A percentile compares a stretch with the other conserved stretches of the same genome.
phyloP scores from a whole-genome alignment of 2,888 invertebrate species.

The Microctonus brassicae region DNA sequence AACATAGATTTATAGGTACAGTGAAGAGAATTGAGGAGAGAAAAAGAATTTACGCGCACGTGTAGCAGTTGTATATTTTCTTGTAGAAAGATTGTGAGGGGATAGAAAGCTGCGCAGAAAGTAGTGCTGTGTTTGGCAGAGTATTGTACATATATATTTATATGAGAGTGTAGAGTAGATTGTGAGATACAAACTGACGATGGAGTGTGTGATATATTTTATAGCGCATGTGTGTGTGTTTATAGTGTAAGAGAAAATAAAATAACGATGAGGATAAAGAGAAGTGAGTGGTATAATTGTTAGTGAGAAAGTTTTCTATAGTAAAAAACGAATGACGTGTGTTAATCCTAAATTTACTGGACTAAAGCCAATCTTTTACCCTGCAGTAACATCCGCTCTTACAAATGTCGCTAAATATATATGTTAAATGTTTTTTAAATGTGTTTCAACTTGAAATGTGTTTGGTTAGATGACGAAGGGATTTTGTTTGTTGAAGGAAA shows the following conservation, averaged over 20 bases:
- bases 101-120: conserved; percentile 13
- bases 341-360: conserved; percentile 48
- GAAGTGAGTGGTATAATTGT: not conserved
- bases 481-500: not conserved
- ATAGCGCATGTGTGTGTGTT: too few species aligned
- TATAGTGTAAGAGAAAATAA: too few species aligned
- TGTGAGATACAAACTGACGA: too few species aligned
- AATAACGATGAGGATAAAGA: not conserved
- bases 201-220: too few species aligned
- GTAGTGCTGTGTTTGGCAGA: not conserved
- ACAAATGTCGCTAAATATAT: conserved; percentile 66
- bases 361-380: conserved; percentile 56
- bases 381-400: conserved; percentile 59
- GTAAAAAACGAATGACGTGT: not conserved
- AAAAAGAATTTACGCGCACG: conserved; percentile 5
- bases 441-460: conserved; percentile 4
- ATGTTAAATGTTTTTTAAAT: conserved; percentile 36
- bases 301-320: not conserved
- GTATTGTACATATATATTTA: not conserved
- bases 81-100: conserved; percentile 18
- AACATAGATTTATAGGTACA: too few species aligned
- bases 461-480: conserved; percentile 19
- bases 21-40: too few species aligned
- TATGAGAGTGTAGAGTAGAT: too few species aligned
- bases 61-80: conserved; percentile 26